Evolutionary conservation across 2,113 vertebrate species (phyloP).

Genomic region (Ailuropoda melanoleuca): DNA sequence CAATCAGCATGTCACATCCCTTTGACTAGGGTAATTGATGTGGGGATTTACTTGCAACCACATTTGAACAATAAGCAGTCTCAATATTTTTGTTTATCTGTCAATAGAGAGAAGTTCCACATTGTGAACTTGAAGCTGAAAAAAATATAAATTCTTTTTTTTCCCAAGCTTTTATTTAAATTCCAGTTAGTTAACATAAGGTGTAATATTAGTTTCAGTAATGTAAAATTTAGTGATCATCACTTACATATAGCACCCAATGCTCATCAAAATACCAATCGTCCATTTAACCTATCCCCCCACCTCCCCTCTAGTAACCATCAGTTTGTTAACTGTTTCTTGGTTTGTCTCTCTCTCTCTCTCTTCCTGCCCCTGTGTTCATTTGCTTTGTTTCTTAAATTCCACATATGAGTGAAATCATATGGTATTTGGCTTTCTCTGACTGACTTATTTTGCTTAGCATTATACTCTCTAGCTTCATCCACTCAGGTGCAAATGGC

Average conservation of each 20-base stretch:
- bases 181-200: neutral
- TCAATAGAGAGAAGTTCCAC: neutral
- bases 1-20: neutral
- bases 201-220: neutral
- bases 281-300: neutral
- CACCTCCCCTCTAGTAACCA: neutral
- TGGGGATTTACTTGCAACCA: neutral
- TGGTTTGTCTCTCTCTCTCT: neutral
- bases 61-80: neutral
- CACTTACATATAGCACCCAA: neutral
- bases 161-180: neutral
- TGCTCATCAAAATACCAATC: neutral
- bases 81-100: neutral
- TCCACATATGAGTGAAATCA: neutral
- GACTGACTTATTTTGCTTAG: neutral
- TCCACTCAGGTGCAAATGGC: neutral
- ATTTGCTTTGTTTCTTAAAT: neutral
- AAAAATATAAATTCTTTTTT: neutral
- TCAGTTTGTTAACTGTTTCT: neutral
- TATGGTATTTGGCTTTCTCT: neutral
- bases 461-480: neutral
- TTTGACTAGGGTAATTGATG: neutral
- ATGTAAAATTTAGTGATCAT: neutral
- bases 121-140: neutral
- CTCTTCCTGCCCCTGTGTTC: neutral